Evolutionary conservation across 2,113 vertebrate species (phyloP).

Genomic region (Salvelinus alpinus): DNA sequence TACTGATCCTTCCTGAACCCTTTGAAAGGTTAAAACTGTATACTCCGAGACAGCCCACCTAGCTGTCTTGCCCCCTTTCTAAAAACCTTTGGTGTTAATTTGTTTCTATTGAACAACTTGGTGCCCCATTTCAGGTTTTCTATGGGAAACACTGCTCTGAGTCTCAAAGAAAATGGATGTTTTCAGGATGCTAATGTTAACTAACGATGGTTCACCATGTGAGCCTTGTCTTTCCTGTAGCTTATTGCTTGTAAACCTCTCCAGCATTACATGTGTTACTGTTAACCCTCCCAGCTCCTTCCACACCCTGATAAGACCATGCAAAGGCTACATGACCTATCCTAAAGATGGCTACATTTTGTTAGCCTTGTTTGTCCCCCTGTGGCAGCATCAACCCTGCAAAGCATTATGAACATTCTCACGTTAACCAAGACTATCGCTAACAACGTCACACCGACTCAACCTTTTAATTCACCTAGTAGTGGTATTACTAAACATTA

Average conservation of each 20-base stretch:
- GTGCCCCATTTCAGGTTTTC: too few relatives aligned
- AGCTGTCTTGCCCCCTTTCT: too few relatives aligned
- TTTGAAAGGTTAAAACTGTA: background rate
- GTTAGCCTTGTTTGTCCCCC: background rate
- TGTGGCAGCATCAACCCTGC: background rate
- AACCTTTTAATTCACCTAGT: conserved; percentile 14
- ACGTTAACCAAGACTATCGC: background rate
- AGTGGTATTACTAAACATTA: conserved; percentile 27
- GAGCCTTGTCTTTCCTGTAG: conserved; percentile 25
- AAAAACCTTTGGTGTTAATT: too few relatives aligned
- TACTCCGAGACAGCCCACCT: background rate
- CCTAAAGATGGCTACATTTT: background rate
- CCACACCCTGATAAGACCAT: background rate
- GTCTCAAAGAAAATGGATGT: background rate
- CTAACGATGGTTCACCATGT: conserved; percentile 9
- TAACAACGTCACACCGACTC: conserved; percentile 24
- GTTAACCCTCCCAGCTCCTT: background rate
- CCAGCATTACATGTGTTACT: conserved; percentile 32
- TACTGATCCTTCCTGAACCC: background rate
- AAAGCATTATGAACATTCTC: background rate
- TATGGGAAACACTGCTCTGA: too few relatives aligned
- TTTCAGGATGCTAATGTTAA: conserved; percentile 1
- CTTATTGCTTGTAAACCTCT: conserved; percentile 20
- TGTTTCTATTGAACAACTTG: too few relatives aligned
- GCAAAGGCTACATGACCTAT: conserved; percentile 7